phyloP scores from a whole-genome alignment of 2,797 vertebrate genomes.

The Ispidina picta region DNA sequence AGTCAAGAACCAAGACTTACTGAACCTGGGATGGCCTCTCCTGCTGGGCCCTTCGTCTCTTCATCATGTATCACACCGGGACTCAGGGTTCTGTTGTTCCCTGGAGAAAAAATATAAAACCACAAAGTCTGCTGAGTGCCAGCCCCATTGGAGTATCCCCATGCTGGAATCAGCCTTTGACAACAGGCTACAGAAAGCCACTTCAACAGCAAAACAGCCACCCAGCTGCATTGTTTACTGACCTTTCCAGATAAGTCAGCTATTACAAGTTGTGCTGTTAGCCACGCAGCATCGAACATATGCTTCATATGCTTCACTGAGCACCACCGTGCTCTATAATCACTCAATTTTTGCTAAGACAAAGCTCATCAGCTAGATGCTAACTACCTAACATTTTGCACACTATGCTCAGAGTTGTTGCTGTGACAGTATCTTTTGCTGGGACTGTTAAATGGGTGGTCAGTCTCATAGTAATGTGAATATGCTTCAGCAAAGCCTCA shows the following conservation, averaged over 20 bases:
- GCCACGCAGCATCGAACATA: neutral
- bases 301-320: rapidly evolving
- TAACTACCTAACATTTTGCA: neutral
- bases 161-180: neutral
- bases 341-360: neutral
- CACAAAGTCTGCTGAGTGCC: neutral
- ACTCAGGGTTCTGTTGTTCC: neutral
- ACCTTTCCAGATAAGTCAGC: neutral
- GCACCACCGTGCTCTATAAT: neutral
- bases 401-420: neutral
- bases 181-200: neutral
- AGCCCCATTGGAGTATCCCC: neutral
- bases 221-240: neutral
- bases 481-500: neutral
- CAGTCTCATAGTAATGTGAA: neutral
- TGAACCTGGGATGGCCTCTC: neutral
- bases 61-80: neutral
- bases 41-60: neutral
- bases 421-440: neutral
- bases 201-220: neutral
- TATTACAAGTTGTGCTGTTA: neutral
- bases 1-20: neutral
- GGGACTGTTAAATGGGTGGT: neutral
- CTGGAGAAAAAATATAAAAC: neutral
- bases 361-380: neutral